A percentile compares a stretch with the other conserved stretches of the same genome.
Conservation (phyloP, 2,888 invertebrate species). For the Cataglyphis livida region DNA sequence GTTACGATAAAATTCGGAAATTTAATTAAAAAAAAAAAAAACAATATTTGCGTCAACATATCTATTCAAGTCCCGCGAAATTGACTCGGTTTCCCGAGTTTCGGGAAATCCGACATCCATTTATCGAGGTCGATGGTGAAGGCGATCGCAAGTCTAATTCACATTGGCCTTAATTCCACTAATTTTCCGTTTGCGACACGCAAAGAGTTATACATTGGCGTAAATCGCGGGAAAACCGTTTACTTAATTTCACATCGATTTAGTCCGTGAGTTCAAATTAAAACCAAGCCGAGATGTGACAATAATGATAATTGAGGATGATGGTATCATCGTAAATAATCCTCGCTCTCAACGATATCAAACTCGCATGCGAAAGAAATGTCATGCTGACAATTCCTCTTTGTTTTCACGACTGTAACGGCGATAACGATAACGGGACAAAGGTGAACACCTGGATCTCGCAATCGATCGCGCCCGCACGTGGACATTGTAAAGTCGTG, state of each 20-base stretch:
- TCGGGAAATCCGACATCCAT: not conserved
- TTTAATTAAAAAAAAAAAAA: not conserved
- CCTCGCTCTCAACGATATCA: conserved; percentile 6
- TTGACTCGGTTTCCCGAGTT: not conserved
- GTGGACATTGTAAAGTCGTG: not conserved
- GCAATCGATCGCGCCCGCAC: conserved; percentile 27
- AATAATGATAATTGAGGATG: not conserved
- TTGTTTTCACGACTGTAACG: conserved; percentile 6
- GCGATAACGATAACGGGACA: conserved; percentile 52
- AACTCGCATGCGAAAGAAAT: conserved; percentile 21
- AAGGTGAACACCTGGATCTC: conserved; percentile 19
- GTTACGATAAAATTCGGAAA: not conserved
- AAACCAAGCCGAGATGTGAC: not conserved
- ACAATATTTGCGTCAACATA: not conserved
- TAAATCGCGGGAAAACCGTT: not conserved
- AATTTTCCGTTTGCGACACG: not conserved
- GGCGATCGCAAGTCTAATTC: not conserved
- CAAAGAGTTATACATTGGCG: not conserved
- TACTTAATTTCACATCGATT: not conserved
- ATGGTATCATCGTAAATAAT: not conserved
- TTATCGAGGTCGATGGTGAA: not conserved
- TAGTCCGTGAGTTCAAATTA: not conserved
- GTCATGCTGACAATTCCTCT: conserved; percentile 10
- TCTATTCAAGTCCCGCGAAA: not conserved
- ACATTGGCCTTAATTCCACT: not conserved